phyloP scores from a whole-genome alignment of 2,113 vertebrate species.

The Tylochromis polylepis region DNA sequence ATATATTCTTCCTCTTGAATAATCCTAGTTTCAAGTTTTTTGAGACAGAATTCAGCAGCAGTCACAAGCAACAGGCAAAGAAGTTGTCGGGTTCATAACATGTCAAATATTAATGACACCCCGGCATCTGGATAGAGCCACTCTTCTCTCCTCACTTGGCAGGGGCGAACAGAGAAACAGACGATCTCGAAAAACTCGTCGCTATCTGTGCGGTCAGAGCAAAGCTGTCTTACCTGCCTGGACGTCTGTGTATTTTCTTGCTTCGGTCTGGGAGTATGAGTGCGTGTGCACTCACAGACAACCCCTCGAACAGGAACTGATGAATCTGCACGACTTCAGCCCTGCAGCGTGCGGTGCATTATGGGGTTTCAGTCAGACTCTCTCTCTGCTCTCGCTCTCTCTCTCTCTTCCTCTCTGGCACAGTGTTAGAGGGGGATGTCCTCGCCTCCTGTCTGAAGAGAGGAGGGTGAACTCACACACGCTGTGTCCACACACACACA shows the following conservation, averaged over 20 bases:
- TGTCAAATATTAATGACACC: slow-evolving; percentile 42
- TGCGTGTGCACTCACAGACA: slow-evolving; percentile 38
- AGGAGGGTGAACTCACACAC: slow-evolving; percentile 47
- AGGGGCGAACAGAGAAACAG: not conserved
- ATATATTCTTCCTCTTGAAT: not conserved
- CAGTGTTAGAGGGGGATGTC: slow-evolving; percentile 65
- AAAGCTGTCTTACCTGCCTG: slow-evolving; percentile 60
- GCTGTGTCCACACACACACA: slow-evolving; percentile 15
- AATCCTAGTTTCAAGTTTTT: not conserved
- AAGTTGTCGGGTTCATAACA: slow-evolving; percentile 54
- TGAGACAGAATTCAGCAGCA: not conserved
- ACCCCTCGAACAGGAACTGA: slow-evolving; percentile 63
- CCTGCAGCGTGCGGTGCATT: slow-evolving; percentile 69
- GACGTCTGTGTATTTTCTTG: slow-evolving; percentile 24
- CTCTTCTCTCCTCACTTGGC: slow-evolving; percentile 2
- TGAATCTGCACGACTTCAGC: slow-evolving; percentile 70
- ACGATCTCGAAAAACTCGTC: not conserved
- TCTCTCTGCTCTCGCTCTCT: slow-evolving; percentile 1
- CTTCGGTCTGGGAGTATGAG: slow-evolving; percentile 19
- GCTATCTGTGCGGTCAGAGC: not conserved
- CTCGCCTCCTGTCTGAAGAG: slow-evolving; percentile 64
- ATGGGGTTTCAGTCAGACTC: slow-evolving; percentile 50
- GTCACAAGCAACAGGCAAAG: slow-evolving; percentile 55
- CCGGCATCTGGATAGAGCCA: not conserved
- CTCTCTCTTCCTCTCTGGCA: slow-evolving; percentile 45